These are phyloP conservation scores for Napeogenes inachia DNA, from an alignment of 2,888 invertebrate species.

Conservation along the genomic window DNA sequence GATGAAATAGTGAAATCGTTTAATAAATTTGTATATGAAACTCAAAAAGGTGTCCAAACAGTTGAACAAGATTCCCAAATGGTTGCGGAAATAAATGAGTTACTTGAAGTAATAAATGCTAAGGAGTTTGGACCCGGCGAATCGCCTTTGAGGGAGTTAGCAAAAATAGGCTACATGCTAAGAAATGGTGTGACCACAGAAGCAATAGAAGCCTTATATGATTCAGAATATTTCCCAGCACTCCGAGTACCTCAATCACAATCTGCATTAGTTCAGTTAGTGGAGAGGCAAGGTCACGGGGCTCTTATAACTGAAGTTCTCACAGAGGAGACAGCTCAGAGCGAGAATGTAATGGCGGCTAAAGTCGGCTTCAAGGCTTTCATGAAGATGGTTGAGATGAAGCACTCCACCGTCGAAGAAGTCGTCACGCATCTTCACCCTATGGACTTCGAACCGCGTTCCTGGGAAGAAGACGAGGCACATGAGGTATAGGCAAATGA, in stretches of 20 bases:
- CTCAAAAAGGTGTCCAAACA: slow-evolving; percentile 72
- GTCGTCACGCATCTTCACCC: slow-evolving; percentile 89
- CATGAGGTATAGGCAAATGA: slow-evolving; percentile 69
- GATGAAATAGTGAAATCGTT: slow-evolving; percentile 74
- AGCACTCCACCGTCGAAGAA: slow-evolving; percentile 89
- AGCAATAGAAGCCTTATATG: slow-evolving; percentile 87
- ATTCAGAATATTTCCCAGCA: slow-evolving; percentile 87
- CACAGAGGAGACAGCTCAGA: slow-evolving; percentile 87
- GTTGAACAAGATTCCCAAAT: slow-evolving; percentile 76
- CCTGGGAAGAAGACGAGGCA: slow-evolving; percentile 87
- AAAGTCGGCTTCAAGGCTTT: slow-evolving; percentile 91
- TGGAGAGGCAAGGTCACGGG: slow-evolving; percentile 89
- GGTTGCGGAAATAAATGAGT: slow-evolving; percentile 85
- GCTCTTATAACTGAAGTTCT: slow-evolving; percentile 88
- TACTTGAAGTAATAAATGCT: slow-evolving; percentile 84
- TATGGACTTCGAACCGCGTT: slow-evolving; percentile 88
- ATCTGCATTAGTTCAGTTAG: slow-evolving; percentile 88
- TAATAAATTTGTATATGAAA: slow-evolving; percentile 76
- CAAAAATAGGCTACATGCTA: slow-evolving; percentile 87
- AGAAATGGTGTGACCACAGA: slow-evolving; percentile 85
- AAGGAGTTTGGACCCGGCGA: slow-evolving; percentile 90
- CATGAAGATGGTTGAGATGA: slow-evolving; percentile 89
- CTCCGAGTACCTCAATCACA: slow-evolving; percentile 89
- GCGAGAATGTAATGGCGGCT: slow-evolving; percentile 85
- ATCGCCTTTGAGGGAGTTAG: slow-evolving; percentile 86